Evolutionary conservation across 2,113 vertebrate species (phyloP).

Genomic region (Dromas ardeola): DNA sequence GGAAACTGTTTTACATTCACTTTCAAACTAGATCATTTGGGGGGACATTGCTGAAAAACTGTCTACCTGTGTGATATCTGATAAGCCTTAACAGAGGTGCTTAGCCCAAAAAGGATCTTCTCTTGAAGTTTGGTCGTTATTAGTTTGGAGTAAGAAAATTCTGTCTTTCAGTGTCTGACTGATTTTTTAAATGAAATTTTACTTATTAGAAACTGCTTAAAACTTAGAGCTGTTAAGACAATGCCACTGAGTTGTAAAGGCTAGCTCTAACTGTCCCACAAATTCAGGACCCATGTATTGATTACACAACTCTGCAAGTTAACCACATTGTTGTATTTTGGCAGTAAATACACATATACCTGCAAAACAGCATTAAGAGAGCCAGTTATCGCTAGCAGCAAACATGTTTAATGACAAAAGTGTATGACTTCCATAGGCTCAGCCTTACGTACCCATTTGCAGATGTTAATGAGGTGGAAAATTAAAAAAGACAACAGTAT

Average conservation of each 20-base stretch:
- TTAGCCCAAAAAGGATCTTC: neutral
- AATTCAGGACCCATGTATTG: neutral
- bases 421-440: constrained; percentile 1
- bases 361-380: neutral
- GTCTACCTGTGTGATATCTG: neutral
- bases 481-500: constrained; percentile 69
- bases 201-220: neutral
- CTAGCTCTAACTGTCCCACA: neutral
- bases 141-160: neutral
- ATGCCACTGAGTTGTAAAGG: neutral
- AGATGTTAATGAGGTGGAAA: constrained; percentile 71
- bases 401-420: constrained; percentile 42
- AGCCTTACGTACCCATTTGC: constrained; percentile 42
- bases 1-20: neutral
- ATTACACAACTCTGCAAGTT: neutral
- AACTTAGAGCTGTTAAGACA: neutral
- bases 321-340: neutral
- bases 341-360: neutral
- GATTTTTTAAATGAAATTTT: neutral
- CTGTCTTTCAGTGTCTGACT: neutral
- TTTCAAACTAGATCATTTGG: neutral
- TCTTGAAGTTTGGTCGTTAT: neutral
- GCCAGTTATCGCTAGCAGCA: neutral
- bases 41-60: neutral
- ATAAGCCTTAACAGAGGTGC: neutral